Conservation (phyloP, 2,113 vertebrate species). For the Isichthys henryi region DNA sequence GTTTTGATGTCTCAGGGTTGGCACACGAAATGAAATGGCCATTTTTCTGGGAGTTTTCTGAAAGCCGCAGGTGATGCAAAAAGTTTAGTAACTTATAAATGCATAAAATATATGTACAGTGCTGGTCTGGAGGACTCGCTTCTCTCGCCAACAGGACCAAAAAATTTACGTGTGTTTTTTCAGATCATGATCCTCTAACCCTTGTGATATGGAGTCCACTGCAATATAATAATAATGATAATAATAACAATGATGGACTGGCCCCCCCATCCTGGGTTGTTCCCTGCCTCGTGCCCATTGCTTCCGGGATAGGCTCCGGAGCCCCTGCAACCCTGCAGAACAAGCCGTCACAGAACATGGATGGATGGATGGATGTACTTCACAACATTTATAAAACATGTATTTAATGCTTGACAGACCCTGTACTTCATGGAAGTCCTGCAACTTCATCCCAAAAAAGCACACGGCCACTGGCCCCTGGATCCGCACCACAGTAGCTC, state of each 20-base stretch:
- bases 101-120: neutral
- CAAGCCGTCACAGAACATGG: neutral
- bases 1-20: neutral
- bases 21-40: neutral
- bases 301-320: neutral
- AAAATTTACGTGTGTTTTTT: neutral
- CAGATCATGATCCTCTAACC: too few relatives aligned
- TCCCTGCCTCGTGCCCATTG: neutral
- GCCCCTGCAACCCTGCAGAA: neutral
- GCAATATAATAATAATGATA: too few relatives aligned
- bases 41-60: neutral
- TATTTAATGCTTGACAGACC: neutral
- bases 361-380: neutral
- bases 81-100: neutral
- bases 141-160: neutral
- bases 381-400: neutral
- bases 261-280: too few relatives aligned
- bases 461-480: neutral
- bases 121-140: neutral
- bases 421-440: neutral
- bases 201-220: too few relatives aligned
- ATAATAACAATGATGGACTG: too few relatives aligned
- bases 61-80: neutral
- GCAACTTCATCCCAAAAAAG: neutral
- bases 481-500: neutral